Percentiles rank a stretch among this genome's conserved stretches.
phyloP scores from a whole-genome alignment of 2,888 invertebrate genomes.

The Parelbella ahira region DNA sequence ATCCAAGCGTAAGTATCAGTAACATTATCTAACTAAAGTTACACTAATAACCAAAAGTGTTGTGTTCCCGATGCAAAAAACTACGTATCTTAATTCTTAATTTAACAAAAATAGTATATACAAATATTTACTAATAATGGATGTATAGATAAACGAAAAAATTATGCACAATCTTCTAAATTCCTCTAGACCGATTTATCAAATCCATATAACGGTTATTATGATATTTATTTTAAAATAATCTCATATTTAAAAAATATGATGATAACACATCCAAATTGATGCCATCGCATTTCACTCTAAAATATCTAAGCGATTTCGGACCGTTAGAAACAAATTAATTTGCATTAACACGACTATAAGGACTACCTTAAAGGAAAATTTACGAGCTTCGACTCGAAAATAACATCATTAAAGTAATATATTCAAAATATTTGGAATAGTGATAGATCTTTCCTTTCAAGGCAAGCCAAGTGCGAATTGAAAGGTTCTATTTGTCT shows the following conservation, averaged over 20 bases:
- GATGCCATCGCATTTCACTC: conserved; percentile 10
- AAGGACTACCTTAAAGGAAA: conserved; percentile 28
- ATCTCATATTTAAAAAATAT: too few relatives aligned
- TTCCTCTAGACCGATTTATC: too few relatives aligned
- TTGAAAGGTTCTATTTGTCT: conserved; percentile 11
- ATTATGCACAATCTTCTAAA: too few relatives aligned
- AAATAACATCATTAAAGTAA: conserved; percentile 22
- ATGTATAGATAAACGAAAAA: too few relatives aligned
- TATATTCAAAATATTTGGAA: conserved; percentile 13
- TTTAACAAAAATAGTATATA: too few relatives aligned
- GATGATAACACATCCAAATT: not conserved
- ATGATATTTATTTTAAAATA: too few relatives aligned
- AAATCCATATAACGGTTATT: too few relatives aligned
- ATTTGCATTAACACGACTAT: conserved; percentile 29
- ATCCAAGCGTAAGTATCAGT: conserved; percentile 71
- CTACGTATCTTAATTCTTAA: too few relatives aligned
- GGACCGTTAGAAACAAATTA: conserved; percentile 22
- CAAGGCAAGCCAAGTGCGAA: conserved; percentile 10
- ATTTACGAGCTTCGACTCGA: conserved; percentile 15
- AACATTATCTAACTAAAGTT: too few relatives aligned
- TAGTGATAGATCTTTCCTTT: conserved; percentile 18
- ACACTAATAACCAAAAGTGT: too few relatives aligned
- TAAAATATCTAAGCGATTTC: conserved; percentile 13
- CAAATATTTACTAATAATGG: too few relatives aligned
- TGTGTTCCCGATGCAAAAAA: too few relatives aligned